Conservation (phyloP, 2,888 invertebrate species). For the Pheosia gnoma region DNA sequence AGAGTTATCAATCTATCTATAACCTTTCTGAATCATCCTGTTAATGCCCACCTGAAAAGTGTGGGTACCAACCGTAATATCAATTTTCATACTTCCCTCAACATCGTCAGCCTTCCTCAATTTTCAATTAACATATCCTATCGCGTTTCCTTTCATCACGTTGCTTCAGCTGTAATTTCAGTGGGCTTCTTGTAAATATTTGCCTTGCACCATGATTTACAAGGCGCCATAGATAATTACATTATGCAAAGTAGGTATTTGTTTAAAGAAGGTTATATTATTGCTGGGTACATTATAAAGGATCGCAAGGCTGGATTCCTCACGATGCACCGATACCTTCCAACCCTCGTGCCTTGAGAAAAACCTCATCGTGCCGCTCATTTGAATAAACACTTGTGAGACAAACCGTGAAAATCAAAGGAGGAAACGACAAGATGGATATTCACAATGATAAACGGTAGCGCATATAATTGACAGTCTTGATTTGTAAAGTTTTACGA, state of each 20-base stretch:
- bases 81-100: too few species aligned
- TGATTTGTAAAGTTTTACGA: conserved; percentile 23
- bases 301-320: conserved; percentile 43
- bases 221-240: conserved; percentile 43
- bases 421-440: conserved; percentile 40
- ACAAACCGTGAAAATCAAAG: conserved; percentile 37
- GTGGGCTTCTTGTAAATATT: conserved; percentile 19
- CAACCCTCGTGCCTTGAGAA: conserved; percentile 41
- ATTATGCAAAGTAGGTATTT: conserved; percentile 37
- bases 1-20: too few species aligned
- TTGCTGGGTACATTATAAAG: conserved; percentile 39
- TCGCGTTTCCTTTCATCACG: not conserved
- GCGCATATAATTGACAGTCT: conserved; percentile 25
- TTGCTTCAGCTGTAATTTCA: not conserved
- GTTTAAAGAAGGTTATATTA: conserved; percentile 39
- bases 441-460: conserved; percentile 24
- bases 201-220: conserved; percentile 37
- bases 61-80: too few species aligned
- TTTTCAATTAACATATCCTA: not conserved
- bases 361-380: conserved; percentile 22
- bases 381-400: conserved; percentile 37
- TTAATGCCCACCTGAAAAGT: too few species aligned
- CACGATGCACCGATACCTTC: conserved; percentile 28
- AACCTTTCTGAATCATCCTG: too few species aligned
- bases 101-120: too few species aligned